Conservation (phyloP, 2,113 vertebrate species). For the Leucoraja erinaceus region DNA sequence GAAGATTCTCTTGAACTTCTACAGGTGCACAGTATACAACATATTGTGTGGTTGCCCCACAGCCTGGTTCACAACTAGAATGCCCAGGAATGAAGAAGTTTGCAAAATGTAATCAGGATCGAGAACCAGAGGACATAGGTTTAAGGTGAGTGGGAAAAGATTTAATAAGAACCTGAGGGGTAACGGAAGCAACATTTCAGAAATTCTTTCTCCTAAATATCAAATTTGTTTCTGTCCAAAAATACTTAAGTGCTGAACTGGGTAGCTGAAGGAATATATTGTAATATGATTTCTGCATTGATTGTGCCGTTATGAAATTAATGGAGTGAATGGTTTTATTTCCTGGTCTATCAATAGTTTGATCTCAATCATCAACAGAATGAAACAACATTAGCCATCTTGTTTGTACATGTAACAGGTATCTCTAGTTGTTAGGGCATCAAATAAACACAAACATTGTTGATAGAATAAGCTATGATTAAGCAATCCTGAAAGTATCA, state of each 20-base stretch:
- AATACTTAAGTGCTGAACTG: not conserved
- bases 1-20: too few species aligned
- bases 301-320: not conserved
- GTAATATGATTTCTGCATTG: not conserved
- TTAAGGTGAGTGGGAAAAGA: too few species aligned
- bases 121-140: too few species aligned
- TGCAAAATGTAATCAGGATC: too few species aligned
- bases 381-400: not conserved
- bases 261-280: not conserved
- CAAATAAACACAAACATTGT: not conserved
- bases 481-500: not conserved
- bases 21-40: too few species aligned
- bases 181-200: not conserved
- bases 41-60: too few species aligned
- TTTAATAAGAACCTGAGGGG: too few species aligned
- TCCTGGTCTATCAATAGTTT: not conserved
- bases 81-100: too few species aligned
- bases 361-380: not conserved
- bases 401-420: not conserved
- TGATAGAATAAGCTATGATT: too few species aligned
- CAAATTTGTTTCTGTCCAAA: not conserved
- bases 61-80: too few species aligned
- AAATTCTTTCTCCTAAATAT: not conserved
- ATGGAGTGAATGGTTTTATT: not conserved
- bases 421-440: not conserved